phyloP scores from a whole-genome alignment of 2,797 vertebrate species.

The Prionace glauca region DNA sequence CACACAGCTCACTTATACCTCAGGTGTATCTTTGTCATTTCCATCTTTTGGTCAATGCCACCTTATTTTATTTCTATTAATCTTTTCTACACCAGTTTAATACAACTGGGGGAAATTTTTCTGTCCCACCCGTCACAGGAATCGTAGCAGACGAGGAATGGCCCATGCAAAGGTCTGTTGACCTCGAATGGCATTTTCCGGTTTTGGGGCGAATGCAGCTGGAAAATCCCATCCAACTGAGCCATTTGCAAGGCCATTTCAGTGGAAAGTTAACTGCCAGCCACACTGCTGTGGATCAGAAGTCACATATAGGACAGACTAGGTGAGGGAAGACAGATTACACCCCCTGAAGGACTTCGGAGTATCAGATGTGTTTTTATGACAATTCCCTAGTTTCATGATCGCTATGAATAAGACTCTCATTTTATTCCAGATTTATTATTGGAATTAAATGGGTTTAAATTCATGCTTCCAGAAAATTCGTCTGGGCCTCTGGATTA shows the following conservation, averaged over 20 bases:
- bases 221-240: neutral
- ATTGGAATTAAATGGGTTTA: neutral
- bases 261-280: neutral
- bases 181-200: too few relatives aligned
- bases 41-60: neutral
- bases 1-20: neutral
- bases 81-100: neutral
- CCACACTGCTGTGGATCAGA: too few relatives aligned
- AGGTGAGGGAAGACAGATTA: too few relatives aligned
- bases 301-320: too few relatives aligned
- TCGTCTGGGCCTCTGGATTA: neutral
- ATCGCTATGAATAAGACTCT: neutral
- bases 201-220: too few relatives aligned
- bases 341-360: too few relatives aligned
- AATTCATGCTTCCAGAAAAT: neutral
- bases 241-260: neutral
- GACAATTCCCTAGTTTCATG: neutral
- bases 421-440: neutral
- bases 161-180: too few relatives aligned
- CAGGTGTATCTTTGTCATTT: neutral
- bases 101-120: neutral
- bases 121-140: too few relatives aligned
- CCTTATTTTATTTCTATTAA: neutral
- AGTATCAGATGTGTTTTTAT: too few relatives aligned
- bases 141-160: too few relatives aligned